A percentile compares a stretch with the other conserved stretches of the same genome.
Evolutionary conservation across 2,797 vertebrate genomes (phyloP).

Genomic region (Manis crassicaudata): DNA sequence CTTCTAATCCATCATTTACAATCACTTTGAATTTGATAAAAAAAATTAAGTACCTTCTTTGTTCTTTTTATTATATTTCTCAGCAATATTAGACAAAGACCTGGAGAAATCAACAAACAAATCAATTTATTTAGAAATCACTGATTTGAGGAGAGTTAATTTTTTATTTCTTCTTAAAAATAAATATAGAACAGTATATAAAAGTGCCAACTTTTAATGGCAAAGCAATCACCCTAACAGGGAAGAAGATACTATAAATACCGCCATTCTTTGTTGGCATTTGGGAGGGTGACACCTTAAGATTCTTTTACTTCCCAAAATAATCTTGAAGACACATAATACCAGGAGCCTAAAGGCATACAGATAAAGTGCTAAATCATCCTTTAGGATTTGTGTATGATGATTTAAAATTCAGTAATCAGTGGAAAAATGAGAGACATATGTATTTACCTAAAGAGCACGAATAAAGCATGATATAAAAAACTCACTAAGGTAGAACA

Average conservation of each 20-base stretch:
- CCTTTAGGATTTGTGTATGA: not conserved
- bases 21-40: conserved; percentile 1
- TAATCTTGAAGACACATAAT: not conserved
- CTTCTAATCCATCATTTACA: conserved; percentile 1
- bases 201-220: not conserved
- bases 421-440: not conserved
- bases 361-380: not conserved
- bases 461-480: not conserved
- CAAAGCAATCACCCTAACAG: not conserved
- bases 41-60: conserved; percentile 83
- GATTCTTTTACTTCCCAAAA: not conserved
- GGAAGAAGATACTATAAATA: not conserved
- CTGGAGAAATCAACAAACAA: conserved; percentile 74
- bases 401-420: not conserved
- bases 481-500: not conserved
- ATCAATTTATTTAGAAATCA: not conserved
- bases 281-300: not conserved
- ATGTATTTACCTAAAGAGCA: not conserved
- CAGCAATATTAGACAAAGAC: conserved; percentile 83
- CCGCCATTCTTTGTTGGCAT: not conserved
- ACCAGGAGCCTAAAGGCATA: not conserved
- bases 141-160: not conserved
- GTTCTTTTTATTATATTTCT: conserved; percentile 80
- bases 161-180: conserved; percentile 30
- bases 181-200: not conserved